phyloP scores from a whole-genome alignment of 2,797 vertebrate species.

The Cirrhinus molitorella region DNA sequence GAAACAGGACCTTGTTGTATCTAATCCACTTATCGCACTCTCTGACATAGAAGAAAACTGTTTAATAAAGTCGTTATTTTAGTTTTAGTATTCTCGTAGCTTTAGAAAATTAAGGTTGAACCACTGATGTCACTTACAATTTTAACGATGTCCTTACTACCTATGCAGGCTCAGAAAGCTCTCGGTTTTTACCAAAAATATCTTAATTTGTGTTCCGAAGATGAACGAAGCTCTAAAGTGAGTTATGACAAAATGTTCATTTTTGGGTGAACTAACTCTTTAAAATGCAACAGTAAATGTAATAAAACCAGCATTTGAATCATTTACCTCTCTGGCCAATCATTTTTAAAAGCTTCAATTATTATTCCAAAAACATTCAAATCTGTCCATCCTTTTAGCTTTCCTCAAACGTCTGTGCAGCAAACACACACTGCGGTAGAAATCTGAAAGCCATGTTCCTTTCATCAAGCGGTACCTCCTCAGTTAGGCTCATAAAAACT shows the following conservation, averaged over 20 bases:
- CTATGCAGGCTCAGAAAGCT: too few relatives aligned
- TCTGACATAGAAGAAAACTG: too few relatives aligned
- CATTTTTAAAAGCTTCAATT: background rate
- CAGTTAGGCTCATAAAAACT: constrained; percentile 49
- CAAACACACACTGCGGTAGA: constrained; percentile 25
- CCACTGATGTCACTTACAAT: too few relatives aligned
- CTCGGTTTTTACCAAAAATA: too few relatives aligned
- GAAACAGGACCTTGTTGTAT: too few relatives aligned
- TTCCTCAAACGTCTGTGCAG: constrained; percentile 17
- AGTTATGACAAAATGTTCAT: background rate
- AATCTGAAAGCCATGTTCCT: constrained; percentile 41
- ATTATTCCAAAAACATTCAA: background rate
- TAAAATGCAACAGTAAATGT: background rate
- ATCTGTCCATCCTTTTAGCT: constrained; percentile 7
- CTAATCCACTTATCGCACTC: too few relatives aligned
- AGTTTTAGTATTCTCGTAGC: too few relatives aligned
- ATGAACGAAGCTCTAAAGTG: background rate
- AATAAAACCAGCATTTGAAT: constrained; percentile 1
- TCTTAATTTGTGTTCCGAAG: too few relatives aligned
- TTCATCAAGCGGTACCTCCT: constrained; percentile 38
- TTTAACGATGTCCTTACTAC: too few relatives aligned
- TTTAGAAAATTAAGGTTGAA: too few relatives aligned
- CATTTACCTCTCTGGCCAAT: background rate
- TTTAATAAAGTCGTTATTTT: too few relatives aligned
- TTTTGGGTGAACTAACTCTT: background rate